A percentile compares a stretch with the other conserved stretches of the same genome.
phyloP scores from a whole-genome alignment of 2,797 vertebrate genomes.

The Megaceryle alcyon region DNA sequence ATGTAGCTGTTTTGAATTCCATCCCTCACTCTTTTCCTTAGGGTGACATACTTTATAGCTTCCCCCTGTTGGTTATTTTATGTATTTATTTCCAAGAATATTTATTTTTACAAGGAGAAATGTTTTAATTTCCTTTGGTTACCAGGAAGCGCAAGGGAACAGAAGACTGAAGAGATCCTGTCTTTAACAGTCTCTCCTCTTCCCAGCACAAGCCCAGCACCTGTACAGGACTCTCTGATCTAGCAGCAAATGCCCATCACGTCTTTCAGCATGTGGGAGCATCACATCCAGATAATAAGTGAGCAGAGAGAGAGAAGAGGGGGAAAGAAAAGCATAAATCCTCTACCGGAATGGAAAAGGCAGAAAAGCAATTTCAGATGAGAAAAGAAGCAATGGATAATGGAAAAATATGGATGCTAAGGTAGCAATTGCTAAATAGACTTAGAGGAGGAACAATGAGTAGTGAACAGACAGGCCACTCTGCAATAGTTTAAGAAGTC shows the following conservation, averaged over 20 bases:
- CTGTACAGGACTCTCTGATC: not conserved
- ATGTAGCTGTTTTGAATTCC: not conserved
- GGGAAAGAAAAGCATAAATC: not conserved
- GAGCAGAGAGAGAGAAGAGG: not conserved
- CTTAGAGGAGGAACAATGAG: not conserved
- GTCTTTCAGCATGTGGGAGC: not conserved
- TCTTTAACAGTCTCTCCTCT: not conserved
- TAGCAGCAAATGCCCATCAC: not conserved
- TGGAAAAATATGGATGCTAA: not conserved
- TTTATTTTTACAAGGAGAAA: constrained; percentile 20
- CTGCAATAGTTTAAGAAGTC: not conserved
- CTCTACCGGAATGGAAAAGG: not conserved
- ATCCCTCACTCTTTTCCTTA: not conserved
- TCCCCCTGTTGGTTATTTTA: not conserved
- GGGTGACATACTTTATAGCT: constrained; percentile 17
- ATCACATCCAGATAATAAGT: not conserved
- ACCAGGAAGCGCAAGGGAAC: not conserved
- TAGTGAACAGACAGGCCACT: not conserved
- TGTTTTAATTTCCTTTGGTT: constrained; percentile 25
- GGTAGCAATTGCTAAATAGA: not conserved
- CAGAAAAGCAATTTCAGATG: not conserved
- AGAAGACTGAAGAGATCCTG: not conserved
- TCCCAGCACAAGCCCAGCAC: not conserved
- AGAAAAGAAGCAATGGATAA: not conserved
- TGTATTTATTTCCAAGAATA: constrained; percentile 17